Percentiles rank a stretch among this genome's conserved stretches.
Evolutionary conservation across 2,888 invertebrate species (phyloP).

Genomic region (Philaethria dido): DNA sequence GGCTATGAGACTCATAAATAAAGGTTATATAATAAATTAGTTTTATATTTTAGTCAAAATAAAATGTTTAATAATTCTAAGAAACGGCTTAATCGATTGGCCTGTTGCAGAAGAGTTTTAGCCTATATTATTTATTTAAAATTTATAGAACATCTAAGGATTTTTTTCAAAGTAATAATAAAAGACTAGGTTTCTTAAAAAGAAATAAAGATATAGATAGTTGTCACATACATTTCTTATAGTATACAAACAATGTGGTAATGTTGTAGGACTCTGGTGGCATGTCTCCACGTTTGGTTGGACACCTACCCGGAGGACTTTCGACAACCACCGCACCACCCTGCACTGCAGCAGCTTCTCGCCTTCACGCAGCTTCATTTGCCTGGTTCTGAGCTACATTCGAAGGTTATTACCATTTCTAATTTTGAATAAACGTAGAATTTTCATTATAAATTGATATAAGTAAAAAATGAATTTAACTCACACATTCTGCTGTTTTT

Average conservation of each 20-base stretch:
- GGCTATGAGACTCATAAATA: not conserved
- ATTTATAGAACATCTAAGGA: not conserved
- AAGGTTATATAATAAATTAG: not conserved
- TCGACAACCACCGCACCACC: conserved; percentile 90
- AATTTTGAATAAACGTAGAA: not conserved
- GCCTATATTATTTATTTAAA: no score
- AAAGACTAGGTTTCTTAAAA: not conserved
- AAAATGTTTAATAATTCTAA: no score
- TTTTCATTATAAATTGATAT: not conserved
- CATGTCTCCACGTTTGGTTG: conserved; percentile 97
- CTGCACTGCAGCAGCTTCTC: conserved; percentile 91
- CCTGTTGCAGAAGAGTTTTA: no score
- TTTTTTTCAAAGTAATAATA: not conserved
- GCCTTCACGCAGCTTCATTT: conserved; percentile 93
- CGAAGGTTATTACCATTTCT: conserved; percentile 72
- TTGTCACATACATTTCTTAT: not conserved
- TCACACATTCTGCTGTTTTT: no score
- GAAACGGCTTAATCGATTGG: no score
- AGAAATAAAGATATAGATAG: no score
- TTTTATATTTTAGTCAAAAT: not conserved
- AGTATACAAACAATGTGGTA: conserved; percentile 1
- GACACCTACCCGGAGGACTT: conserved; percentile 99
- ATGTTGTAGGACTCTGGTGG: conserved; percentile 89
- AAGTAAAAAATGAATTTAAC: not conserved
- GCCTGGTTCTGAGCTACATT: conserved; percentile 93